Base-by-base conservation (phyloP, 1,140 invertebrate genomes). In the Lerema accius region DNA sequence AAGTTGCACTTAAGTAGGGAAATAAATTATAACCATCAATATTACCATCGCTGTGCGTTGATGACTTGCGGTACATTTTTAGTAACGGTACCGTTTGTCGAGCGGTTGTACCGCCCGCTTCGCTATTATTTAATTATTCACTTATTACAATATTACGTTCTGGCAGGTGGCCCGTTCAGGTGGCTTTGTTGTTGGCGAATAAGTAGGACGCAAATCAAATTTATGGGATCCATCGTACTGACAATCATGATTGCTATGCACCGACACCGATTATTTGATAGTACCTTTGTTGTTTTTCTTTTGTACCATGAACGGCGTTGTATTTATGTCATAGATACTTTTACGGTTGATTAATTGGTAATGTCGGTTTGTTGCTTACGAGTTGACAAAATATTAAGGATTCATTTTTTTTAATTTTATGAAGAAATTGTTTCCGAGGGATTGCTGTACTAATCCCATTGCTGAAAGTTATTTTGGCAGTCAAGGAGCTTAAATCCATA, bases 111-210 rank as follows among this genome's bases (percentile, higher is more conserved):
- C 32, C 40, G 39, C 10, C 53, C 13, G 23, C 28, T 32, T 4
- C 26, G 39, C 19, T 43, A 32, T 56, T 56, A 56, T 55, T 55
- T 56, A 56, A 56, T 56, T 56, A 56, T 56, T 56, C 53, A 28
- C 23, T 56, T 56, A 45, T 56, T 56, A 56, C 53, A 56, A 45
- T 56, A 45, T 56, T 40, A 56, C 40, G 53, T 56, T 15, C 39
- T 45, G 14, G 53, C 53, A 56, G 53, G 53, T 56, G 53, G 53
- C 23, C 53, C 0, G 53, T 43, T 43, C 53, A 56, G 53, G 53
- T 56, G 53, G 40, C 40, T 32, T 56, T 55, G 49, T 37, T 53
- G 37, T n/a, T 5, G 6, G 17, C 17, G 37, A 40, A 23, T 13
- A 51, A 51, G 37, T 53, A 19, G 50, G 37, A 15, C 37, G 35